Base-by-base conservation (phyloP, 2,888 invertebrate genomes). In the Salpingus planirostris region DNA sequence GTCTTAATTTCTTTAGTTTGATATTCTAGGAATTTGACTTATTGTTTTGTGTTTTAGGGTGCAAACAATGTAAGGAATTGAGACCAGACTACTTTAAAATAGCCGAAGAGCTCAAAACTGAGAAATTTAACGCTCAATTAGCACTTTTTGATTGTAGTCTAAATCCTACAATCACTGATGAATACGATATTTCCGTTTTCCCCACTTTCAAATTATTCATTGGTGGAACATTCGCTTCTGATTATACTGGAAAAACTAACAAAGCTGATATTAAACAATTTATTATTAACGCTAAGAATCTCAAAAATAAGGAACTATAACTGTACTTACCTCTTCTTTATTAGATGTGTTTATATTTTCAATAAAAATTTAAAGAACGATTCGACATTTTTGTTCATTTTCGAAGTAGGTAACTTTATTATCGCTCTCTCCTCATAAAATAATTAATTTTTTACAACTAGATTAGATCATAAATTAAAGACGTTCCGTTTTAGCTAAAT, bases 91-190 rank as follows among this genome's bases (percentile, higher is more conserved):
- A 73, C 59, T 73, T 74, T 35, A 61, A 64, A 15, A 66, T 75
- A 1, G 76, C 79, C 1, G 65, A 68, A 1, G 54, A 64, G 2
- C 38, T 77, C 7, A 66, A 66, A 26, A 48, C 52, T 0, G 67
- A 67, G 7, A 64, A 66, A 1, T 52, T 62, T 4, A 27, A 38
- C 15, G 50, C 50, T 29, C 55, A 47, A 36, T 54, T 74, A 2
- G 72, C 76, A 3, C 76, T 80, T 13, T 65, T 84, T 0, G 84
- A 86, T 56, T 80, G 80, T 6, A 73, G 78, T 0, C 66, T 69
- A 23, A 78, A 81, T 46, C 63, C 68, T 0, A 67, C 69, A 32
- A 63, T 76, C 1, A 71, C 76, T 0, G 70, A 74, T 29, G 54
- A 73, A 26, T 80, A 72, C 41, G 66, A 70, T 27, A 71, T 86